Evolutionary conservation across 37 sponge, comb jelly and placozoan genomes (phyloP).

Genomic region (Chondrilla cf. caribensis): DNA sequence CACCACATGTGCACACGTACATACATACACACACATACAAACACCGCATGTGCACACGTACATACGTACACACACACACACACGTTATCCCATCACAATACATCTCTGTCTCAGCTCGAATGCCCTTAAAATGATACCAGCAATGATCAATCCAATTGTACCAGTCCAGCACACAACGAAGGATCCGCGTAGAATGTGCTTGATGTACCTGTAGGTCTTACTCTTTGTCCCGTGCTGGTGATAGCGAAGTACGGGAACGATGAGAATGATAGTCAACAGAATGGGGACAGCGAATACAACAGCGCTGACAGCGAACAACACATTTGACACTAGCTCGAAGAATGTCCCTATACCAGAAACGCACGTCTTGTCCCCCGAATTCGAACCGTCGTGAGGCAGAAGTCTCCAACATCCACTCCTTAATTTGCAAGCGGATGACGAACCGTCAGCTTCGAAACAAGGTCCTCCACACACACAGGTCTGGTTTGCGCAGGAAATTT

Average conservation of each 20-base stretch:
- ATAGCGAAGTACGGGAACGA: background rate
- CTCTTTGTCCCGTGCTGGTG: background rate
- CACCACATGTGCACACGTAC: background rate
- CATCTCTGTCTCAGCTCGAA: background rate
- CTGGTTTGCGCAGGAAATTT: background rate
- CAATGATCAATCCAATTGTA: background rate
- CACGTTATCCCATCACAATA: background rate
- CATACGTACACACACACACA: background rate
- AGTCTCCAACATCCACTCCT: background rate
- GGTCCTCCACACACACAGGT: background rate
- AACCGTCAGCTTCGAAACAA: background rate
- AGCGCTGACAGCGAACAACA: background rate
- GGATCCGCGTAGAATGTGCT: background rate
- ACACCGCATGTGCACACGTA: background rate
- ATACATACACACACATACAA: no score
- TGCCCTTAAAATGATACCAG: background rate
- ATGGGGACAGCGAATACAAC: background rate
- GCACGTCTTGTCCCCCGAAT: background rate
- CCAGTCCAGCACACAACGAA: background rate
- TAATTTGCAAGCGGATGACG: background rate
- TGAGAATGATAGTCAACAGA: background rate
- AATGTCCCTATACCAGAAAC: background rate
- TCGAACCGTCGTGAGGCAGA: background rate
- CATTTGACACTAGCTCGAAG: background rate
- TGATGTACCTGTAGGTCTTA: no score